These are phyloP conservation scores for Spilogale gracilis DNA, from an alignment of 2,113 vertebrate species.

Conservation along the genomic window DNA sequence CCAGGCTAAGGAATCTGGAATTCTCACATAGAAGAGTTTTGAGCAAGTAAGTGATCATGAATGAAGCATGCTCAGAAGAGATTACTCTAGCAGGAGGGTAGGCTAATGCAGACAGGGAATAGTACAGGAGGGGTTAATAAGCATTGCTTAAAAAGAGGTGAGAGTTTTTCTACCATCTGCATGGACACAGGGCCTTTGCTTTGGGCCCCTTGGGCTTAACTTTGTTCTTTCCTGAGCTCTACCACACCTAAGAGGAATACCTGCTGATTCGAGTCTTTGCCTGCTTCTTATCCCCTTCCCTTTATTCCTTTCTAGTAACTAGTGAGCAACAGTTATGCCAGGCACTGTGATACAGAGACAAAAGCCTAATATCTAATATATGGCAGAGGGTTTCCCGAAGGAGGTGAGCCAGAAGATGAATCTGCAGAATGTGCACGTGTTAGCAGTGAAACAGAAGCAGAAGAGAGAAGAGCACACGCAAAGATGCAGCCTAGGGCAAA, in stretches of 20 bases:
- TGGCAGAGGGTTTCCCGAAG: not conserved
- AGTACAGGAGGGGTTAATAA: accelerated
- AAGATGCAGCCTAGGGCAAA: not conserved
- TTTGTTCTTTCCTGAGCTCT: not conserved
- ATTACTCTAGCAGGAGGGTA: accelerated
- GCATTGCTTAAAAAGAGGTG: accelerated
- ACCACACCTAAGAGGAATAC: not conserved
- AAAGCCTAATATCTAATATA: not conserved
- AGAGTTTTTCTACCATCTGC: accelerated
- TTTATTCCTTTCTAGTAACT: not conserved
- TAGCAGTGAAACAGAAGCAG: not conserved
- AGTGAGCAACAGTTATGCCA: not conserved
- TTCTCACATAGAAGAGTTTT: not conserved
- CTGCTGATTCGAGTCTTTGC: not conserved
- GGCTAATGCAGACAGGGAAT: accelerated
- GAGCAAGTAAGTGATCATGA: not conserved
- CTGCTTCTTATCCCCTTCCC: not conserved
- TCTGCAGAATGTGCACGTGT: not conserved
- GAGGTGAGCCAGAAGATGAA: not conserved
- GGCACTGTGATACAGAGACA: not conserved
- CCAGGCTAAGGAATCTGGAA: not conserved
- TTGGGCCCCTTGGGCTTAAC: not conserved
- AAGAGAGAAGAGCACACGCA: not conserved
- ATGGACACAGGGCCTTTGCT: accelerated
- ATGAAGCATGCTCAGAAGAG: accelerated